Evolutionary conservation across 30 jellyfish, hydroid and myxozoan species (phyloP).

Genomic region (Nemopilema nomurai): DNA sequence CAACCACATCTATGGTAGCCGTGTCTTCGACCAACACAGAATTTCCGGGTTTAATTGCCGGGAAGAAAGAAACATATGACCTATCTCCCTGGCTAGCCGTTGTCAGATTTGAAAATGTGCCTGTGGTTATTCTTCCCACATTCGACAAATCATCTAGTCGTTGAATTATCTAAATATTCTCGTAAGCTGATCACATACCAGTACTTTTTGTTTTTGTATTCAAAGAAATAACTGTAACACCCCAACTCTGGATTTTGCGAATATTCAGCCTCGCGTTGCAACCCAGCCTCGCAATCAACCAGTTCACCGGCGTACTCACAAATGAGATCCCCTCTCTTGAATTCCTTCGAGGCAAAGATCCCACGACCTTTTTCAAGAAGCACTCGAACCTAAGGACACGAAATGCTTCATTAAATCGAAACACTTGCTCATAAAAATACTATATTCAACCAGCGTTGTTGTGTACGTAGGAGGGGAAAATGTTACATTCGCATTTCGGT

Average conservation of each 20-base stretch:
- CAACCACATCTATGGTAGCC: too few species aligned
- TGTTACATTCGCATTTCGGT: too few species aligned
- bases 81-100: too few species aligned
- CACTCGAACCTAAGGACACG: conserved; percentile 77
- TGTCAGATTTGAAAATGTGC: too few species aligned
- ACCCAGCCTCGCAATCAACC: conserved; percentile 68
- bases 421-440: too few species aligned
- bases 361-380: conserved; percentile 98
- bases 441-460: too few species aligned
- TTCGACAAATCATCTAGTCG: too few species aligned
- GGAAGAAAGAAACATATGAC: too few species aligned
- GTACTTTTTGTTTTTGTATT: conserved; percentile 75
- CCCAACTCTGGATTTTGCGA: conserved; percentile 80
- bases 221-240: conserved; percentile 91
- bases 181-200: conserved; percentile 65
- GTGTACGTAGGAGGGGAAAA: too few species aligned
- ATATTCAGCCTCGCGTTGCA: conserved; percentile 71
- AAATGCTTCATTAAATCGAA: background rate
- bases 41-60: too few species aligned
- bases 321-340: conserved; percentile 84
- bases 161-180: background rate
- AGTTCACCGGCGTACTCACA: conserved; percentile 98
- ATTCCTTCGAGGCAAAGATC: conserved; percentile 73
- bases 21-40: too few species aligned
- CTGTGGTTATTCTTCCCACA: too few species aligned